Base-by-base conservation (phyloP, 1,140 invertebrate species). In the Portunus trituberculatus region DNA sequence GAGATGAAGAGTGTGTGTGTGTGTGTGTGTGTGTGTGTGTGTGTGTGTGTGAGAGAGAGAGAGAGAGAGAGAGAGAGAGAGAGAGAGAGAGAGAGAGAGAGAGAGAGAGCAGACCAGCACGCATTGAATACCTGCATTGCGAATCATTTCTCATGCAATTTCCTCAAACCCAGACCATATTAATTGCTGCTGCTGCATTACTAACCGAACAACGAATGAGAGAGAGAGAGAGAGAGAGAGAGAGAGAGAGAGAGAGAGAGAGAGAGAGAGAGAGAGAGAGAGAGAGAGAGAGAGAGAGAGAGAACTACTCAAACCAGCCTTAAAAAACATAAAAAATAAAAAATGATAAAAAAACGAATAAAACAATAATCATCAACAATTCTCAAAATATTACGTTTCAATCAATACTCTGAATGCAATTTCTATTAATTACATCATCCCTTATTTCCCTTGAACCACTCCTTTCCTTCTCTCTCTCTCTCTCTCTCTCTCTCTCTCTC, bases 11-110 rank as follows among this genome's bases (percentile, higher is more conserved):
- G 52, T 59, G 52, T 59, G 20, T 59, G 12, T 59, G 52, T 59
- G 2, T 59, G 52, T 12, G 8, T 59, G 20, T 59, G 8, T 4
- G 52, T 0, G 52, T 4, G 52, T 4, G 52, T 0, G 52, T 4
- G 52, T 0, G 52, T 4, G 52, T 0, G 52, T 4, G 52, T 0
- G 52, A 16, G 52, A n/a, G 67, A n/a, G 67, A 25, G n/a, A n/a
- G 67, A n/a, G 20, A 76, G 67, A 76, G 67, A 76, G 67, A 76
- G 67, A 76, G 67, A 76, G 67, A 76, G 67, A 76, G 67, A 76
- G 67, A 76, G 20, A n/a, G n/a, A n/a, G 67, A 76, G 67, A 76
- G 67, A 76, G 67, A 76, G 67, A 76, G 67, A 76, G 67, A 76
- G 67, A 76, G 67, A 76, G 67, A 76, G 67, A 76, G 20, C 6